Percentiles rank a stretch among this genome's conserved stretches.
These are phyloP conservation scores for Streptopelia turtur DNA, from an alignment of 2,797 vertebrate species.

Conservation along the genomic window DNA sequence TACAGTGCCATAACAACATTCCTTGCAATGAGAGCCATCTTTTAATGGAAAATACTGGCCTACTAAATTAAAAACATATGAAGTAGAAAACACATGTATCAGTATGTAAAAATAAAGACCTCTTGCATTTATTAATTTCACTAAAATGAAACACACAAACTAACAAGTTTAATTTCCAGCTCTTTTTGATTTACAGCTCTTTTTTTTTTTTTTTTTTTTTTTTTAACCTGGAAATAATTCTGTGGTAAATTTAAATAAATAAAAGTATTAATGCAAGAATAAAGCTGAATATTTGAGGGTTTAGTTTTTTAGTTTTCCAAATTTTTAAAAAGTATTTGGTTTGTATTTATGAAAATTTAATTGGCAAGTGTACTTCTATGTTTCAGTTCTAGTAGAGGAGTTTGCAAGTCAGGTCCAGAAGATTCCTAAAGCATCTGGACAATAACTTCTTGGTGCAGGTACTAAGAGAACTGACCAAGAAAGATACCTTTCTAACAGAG, in stretches of 20 bases:
- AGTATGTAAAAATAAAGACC: not conserved
- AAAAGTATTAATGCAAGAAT: not conserved
- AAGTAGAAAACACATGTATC: constrained; percentile 37
- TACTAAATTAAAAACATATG: constrained; percentile 56
- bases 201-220: not conserved
- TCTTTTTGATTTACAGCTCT: not conserved
- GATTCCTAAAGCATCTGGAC: too few species aligned
- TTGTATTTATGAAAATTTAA: constrained; percentile 51
- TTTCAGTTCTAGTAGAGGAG: not conserved
- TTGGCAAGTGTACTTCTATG: not conserved
- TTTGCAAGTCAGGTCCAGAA: too few species aligned
- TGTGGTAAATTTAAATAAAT: constrained; percentile 16
- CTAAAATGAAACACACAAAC: not conserved
- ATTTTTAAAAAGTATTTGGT: not conserved
- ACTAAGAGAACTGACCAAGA: too few species aligned
- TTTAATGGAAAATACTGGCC: constrained; percentile 54
- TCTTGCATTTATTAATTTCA: constrained; percentile 53
- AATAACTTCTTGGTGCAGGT: too few species aligned
- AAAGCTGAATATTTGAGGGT: not conserved
- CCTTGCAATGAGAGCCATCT: constrained; percentile 61
- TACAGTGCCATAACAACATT: constrained; percentile 45
- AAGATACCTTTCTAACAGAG: too few species aligned
- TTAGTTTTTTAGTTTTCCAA: not conserved
- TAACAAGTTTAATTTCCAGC: not conserved
- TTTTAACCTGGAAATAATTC: not conserved